Base-by-base conservation (phyloP, 1,140 invertebrate species). In the Drosophila sp. region DNA sequence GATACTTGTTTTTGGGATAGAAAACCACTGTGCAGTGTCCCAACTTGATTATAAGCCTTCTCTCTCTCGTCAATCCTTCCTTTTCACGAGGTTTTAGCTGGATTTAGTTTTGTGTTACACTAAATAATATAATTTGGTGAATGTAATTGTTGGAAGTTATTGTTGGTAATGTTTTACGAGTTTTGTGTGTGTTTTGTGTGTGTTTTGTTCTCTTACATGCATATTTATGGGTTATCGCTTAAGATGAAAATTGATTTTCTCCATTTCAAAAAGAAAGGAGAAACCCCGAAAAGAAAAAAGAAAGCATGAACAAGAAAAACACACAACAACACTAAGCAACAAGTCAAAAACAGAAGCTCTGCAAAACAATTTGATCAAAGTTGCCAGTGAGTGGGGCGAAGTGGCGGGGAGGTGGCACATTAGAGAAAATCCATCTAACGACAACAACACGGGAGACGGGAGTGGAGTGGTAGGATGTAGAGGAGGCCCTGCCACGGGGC, bases 321-420 rank as follows among this genome's bases (percentile, higher is more conserved):
- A 74, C n/a, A 10, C 5, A 50, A 50, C 40, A 50, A 25, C 44
- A 50, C 44, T 50, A 62, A 60, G 78, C 78, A 80, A 76, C 78
- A 80, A 83, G 75, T 82, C 79, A 68, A 44, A 63, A 67, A 54
- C 80, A 82, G 71, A 75, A 62, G 44, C 44, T 11, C 40, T 63
- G 66, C 47, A 50, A 66, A 66, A 67, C 57, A 68, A 68, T 78
- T 65, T 63, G 56, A 55, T 47, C 50, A 64, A 57, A 65, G 54
- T 32, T 33, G 33, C 6, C 17, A 17, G 23, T 2, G 8, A 29
- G 23, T 8, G 58, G 70, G 57, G 35, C 35, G 57, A 54, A 1
- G 32, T 4, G 57, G 38, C 56, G 38, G 40, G 40, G 40, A n/a
- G 40, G n/a, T 2, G 40, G 23, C 44, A 50, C 44, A 50, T 50